A percentile compares a stretch with the other conserved stretches of the same genome.
Evolutionary conservation across 2,113 vertebrate genomes (phyloP).

Genomic region (Chloroceryle aenea): DNA sequence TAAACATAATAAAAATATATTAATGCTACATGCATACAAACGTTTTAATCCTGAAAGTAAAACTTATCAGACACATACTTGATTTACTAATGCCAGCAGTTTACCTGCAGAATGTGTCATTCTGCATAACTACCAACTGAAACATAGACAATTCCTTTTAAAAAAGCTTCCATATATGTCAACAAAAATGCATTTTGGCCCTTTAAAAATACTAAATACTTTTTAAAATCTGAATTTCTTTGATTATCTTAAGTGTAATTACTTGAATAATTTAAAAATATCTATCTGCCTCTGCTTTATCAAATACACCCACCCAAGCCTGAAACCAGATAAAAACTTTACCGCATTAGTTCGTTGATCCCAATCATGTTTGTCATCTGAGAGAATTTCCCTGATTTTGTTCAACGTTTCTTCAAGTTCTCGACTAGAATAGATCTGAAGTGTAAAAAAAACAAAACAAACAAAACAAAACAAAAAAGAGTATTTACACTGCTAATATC

Average conservation of each 20-base stretch:
- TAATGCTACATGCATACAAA: not conserved
- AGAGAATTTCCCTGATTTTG: constrained; percentile 97
- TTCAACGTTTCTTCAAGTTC: constrained; percentile 98
- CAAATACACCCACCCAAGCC: not conserved
- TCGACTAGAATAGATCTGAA: constrained; percentile 92
- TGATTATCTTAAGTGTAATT: rapidly evolving
- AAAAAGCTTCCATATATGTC: not conserved
- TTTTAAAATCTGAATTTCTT: no score
- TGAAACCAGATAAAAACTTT: constrained; percentile 22
- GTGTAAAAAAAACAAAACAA: not conserved
- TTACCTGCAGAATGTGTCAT: not conserved
- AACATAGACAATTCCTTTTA: not conserved
- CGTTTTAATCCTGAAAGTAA: not conserved
- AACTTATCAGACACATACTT: not conserved
- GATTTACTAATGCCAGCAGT: not conserved
- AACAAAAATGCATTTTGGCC: not conserved
- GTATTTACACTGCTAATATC: not conserved
- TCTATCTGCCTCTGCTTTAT: not conserved
- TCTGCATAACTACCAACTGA: not conserved
- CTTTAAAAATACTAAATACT: not conserved
- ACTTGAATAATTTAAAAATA: not conserved
- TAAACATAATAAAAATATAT: not conserved
- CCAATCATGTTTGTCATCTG: constrained; percentile 99
- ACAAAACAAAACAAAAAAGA: not conserved
- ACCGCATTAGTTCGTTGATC: constrained; percentile 94